Percentiles rank a stretch among this genome's conserved stretches.
Evolutionary conservation across 2,797 vertebrate species (phyloP).

Genomic region (Rhyacichthys aspro): DNA sequence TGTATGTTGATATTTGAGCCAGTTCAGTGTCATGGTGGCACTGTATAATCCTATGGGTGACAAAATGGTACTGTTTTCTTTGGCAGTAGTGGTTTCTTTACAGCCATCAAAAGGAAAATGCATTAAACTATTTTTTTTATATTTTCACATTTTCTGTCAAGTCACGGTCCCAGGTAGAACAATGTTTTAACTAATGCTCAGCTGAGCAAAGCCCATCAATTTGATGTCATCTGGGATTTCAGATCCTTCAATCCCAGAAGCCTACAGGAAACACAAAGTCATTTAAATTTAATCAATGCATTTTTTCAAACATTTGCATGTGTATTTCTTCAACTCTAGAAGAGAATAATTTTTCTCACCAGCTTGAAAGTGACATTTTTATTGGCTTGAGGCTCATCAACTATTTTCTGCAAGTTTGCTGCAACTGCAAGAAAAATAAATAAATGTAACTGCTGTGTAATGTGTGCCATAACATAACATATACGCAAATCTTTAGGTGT

Average conservation of each 20-base stretch:
- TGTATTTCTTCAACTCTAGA: no score
- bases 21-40: constrained; percentile 48
- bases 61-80: constrained; percentile 86
- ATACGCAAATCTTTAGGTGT: no score
- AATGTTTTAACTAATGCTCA: constrained; percentile 94
- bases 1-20: constrained; percentile 53
- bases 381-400: constrained; percentile 93
- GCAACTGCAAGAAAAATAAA: constrained; percentile 85
- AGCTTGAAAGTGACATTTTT: constrained; percentile 98
- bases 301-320: neutral
- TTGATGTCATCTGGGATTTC: constrained; percentile 96
- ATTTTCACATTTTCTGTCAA: constrained; percentile 85
- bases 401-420: constrained; percentile 99
- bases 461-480: no score
- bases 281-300: neutral
- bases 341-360: constrained; percentile 80
- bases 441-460: neutral
- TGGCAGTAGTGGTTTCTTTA: constrained; percentile 95
- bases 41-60: constrained; percentile 73
- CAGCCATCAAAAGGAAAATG: constrained; percentile 81
- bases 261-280: constrained; percentile 73
- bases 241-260: constrained; percentile 91
- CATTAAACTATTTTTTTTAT: constrained; percentile 63
- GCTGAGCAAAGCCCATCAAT: constrained; percentile 96
- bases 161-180: constrained; percentile 73